Evolutionary conservation across 2,113 vertebrate genomes (phyloP).

Genomic region (Peucedramus taeniatus): DNA sequence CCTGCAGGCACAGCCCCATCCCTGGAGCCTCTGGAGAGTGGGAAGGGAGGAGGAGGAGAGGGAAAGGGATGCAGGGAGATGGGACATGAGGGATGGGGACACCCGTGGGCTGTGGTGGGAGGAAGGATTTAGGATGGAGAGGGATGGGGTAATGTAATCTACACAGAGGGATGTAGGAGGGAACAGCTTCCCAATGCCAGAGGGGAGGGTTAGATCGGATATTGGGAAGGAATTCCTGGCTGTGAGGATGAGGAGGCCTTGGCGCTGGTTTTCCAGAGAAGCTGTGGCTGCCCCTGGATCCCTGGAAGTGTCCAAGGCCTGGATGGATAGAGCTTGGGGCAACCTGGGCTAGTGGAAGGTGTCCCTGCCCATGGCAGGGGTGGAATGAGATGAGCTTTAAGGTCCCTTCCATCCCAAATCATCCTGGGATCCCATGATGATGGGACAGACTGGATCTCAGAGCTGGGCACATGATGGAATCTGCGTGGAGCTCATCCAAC

Average conservation of each 20-base stretch:
- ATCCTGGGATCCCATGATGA: background rate
- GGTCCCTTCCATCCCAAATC: background rate
- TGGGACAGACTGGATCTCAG: background rate
- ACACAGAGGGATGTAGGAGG: fast-evolving
- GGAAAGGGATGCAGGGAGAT: background rate
- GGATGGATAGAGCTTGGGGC: fast-evolving
- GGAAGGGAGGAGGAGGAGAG: background rate
- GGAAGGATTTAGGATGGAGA: background rate
- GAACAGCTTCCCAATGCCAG: fast-evolving
- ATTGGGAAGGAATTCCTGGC: background rate
- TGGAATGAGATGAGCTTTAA: background rate
- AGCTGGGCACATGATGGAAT: fast-evolving
- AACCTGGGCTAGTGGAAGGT: fast-evolving
- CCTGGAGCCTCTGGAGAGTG: fast-evolving
- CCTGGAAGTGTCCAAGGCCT: too few relatives aligned
- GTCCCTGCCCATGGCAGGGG: background rate
- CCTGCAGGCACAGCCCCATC: background rate
- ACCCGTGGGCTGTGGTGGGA: fast-evolving
- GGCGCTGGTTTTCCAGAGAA: background rate
- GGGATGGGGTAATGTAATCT: background rate
- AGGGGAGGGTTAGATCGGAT: background rate
- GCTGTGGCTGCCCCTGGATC: background rate
- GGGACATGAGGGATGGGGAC: background rate
- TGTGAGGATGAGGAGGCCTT: fast-evolving
- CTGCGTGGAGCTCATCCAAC: background rate